Evolutionary conservation across 2,888 invertebrate genomes (phyloP).

Genomic region (Sclerodermus sp.): DNA sequence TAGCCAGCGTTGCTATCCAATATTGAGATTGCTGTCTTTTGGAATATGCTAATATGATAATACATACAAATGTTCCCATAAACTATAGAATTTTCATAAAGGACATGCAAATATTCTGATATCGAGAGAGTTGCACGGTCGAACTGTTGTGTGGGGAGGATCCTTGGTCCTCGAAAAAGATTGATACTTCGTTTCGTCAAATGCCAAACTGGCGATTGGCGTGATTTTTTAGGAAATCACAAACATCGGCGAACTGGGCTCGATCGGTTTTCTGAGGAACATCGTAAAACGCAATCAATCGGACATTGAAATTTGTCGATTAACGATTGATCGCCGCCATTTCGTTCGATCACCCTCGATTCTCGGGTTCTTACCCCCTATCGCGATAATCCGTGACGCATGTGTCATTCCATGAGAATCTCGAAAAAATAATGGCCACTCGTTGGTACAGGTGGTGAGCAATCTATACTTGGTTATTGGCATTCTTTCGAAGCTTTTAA

Average conservation of each 20-base stretch:
- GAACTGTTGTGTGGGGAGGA: slow-evolving; percentile 14
- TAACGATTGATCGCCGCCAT: no score
- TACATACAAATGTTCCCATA: slow-evolving; percentile 57
- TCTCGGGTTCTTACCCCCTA: no score
- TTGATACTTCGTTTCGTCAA: slow-evolving; percentile 30
- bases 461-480: slow-evolving; percentile 15
- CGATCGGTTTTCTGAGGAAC: no score
- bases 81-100: slow-evolving; percentile 59
- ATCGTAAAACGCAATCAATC: no score
- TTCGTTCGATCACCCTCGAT: no score
- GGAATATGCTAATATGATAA: slow-evolving; percentile 58
- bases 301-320: no score
- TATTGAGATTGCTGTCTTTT: slow-evolving; percentile 58
- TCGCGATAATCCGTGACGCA: no score
- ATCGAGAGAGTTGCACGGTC: slow-evolving; percentile 42
- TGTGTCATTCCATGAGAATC: no score
- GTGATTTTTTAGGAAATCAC: slow-evolving; percentile 20
- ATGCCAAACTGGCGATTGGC: slow-evolving; percentile 14
- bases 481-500: slow-evolving; percentile 26
- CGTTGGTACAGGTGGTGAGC: no score
- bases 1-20: slow-evolving; percentile 51
- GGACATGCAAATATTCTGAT: slow-evolving; percentile 56
- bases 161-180: slow-evolving; percentile 26
- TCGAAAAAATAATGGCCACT: no score
- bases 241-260: no score